These are phyloP conservation scores for Eubucco bourcierii DNA, from an alignment of 2,113 vertebrate genomes.

Conservation along the genomic window DNA sequence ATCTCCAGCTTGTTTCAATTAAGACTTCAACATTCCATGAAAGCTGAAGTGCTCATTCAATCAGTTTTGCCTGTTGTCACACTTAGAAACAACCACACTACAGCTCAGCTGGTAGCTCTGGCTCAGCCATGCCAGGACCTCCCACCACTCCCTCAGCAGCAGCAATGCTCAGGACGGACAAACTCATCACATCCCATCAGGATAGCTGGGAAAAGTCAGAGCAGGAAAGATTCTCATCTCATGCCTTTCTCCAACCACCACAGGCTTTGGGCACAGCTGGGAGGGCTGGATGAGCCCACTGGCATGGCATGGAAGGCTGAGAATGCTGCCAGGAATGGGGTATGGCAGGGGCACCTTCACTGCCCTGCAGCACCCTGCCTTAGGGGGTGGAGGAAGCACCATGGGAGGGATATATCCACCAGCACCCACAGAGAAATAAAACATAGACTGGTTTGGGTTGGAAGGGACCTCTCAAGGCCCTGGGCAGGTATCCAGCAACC, in stretches of 20 bases:
- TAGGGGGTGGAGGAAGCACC: not conserved
- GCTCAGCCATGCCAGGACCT: accelerated
- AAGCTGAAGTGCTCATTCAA: not conserved
- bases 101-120: not conserved
- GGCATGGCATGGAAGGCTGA: not conserved
- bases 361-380: not conserved
- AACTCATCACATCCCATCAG: not conserved
- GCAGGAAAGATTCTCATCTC: not conserved
- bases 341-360: accelerated
- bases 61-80: not conserved
- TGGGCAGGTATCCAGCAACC: too few species aligned
- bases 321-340: not conserved
- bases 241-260: not conserved
- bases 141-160: accelerated
- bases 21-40: not conserved
- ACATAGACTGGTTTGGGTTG: not conserved
- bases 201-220: not conserved
- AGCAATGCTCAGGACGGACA: not conserved
- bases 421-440: not conserved
- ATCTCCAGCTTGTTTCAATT: conserved; percentile 31
- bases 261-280: accelerated
- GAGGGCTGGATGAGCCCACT: not conserved
- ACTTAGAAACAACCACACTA: not conserved
- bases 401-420: not conserved
- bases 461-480: not conserved